Evolutionary conservation across 1,140 invertebrate genomes (phyloP), one percentile per base, ranked within the genome.

Genomic region (Plectrocnemia conspersa): DNA sequence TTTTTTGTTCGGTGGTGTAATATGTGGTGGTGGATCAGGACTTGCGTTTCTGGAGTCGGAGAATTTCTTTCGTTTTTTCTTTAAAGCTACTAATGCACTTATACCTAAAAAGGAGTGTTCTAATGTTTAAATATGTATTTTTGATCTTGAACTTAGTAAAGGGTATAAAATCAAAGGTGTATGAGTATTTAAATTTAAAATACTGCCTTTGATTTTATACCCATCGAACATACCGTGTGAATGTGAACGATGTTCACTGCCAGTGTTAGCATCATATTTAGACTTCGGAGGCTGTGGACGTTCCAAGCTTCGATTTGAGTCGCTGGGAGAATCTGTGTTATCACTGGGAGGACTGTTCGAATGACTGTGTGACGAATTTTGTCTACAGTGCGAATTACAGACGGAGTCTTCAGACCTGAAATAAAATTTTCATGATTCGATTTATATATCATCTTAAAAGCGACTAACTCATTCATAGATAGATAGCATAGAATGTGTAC

Each of bases 331-430:
- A 52, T 70, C 66, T 29, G 67, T 71, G 41, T 58, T 56, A 49
- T 63, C 54, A 57, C 61, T 58, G 18, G 47, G 71, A 4, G 52
- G 57, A 56, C 70, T 72, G 68, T 47, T 71, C 3, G 65, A 68
- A 57, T 72, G 67, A 55, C 66, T 67, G 48, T 68, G 67, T n/a
- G 65, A 67, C 40, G 60, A 62, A 24, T 58, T 58, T 65, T 69
- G 59, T 69, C 71, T 47, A 52, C 80, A 76, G 23, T 72, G 69
- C 56, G 81, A 81, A 63, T 85, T 84, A 69, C 88, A 91, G 15
- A 91, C 86, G 7, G 88, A 91, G 65, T 91, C 88, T 69, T 91
- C 87, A 1, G 87, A 90, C 63, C 80, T 72, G n/a, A 73, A 79
- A 50, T 19, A n/a, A 47, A 7, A 23, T 45, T 15, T n/a, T n/a